Base-by-base conservation (phyloP, 2,888 invertebrate genomes). In the Zygothrica quintamaculata region DNA sequence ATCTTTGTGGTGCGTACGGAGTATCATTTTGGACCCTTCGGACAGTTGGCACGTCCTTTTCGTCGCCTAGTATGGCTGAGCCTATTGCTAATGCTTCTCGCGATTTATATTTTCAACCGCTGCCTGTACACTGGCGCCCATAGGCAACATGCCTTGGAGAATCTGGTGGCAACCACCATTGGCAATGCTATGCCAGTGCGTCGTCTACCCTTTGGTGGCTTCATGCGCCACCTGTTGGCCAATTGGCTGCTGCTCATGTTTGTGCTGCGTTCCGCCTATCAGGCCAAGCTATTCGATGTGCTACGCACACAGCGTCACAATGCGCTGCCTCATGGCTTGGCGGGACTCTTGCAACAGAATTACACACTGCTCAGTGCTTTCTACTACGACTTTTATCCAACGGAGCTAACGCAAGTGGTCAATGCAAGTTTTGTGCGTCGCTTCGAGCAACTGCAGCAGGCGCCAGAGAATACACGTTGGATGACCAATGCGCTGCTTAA, bases 201-300 rank as follows among this genome's bases (percentile, higher is more conserved):
- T 0, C 12, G 67, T 0, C 1, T 84, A 11, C 87, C 89, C 0
- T 55, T 52, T 1, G 44, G 65, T 1, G 77, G 70, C 1, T 80
- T 87, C 11, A 65, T 87, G 1, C 87, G 90, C 0, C 84, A 81
- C 11, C 43, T 89, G 6, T 26, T 90, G 1, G 62, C 77, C 42
- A 42, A 73, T 6, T 89, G 89, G 90, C 37, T 90, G 6, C 26
- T 89, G 0, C 55, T 76, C 1, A 78, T 87, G 0, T 47, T 90
- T 1, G 74, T 90, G 7, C 39, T 90, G 25, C 88, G 90, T 1
- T 85, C 81, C 33, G 88, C 89, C 22, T 90, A 90, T 46, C 90
- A 90, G 64, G 89, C 88, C 0, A 88, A 89, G n/a, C 36, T 89
- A 22, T 89, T 87, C 39, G 87, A 89, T 15, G 76, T 87, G 12